A percentile compares a stretch with the other conserved stretches of the same genome.
Evolutionary conservation across 2,888 invertebrate species (phyloP).

Genomic region (Hermaeophaga mercurialis): DNA sequence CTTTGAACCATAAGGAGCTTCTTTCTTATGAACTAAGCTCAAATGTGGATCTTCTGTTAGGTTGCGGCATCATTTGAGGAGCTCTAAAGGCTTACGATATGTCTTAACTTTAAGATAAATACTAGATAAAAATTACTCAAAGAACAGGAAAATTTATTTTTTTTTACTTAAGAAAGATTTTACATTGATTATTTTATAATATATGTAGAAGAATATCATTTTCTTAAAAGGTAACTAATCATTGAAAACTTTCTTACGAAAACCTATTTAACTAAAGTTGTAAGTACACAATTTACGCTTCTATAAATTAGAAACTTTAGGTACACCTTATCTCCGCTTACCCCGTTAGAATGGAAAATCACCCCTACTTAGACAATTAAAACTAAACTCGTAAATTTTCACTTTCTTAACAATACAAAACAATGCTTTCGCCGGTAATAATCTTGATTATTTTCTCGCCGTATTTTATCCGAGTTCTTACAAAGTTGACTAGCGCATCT

Average conservation of each 20-base stretch:
- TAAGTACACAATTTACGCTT: neutral
- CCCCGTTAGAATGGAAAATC: constrained; percentile 28
- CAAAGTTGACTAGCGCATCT: constrained; percentile 34
- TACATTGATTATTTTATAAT: no score
- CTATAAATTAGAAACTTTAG: constrained; percentile 23
- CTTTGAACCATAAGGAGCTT: no score
- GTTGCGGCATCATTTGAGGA: no score
- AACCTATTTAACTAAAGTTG: neutral
- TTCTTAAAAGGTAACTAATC: no score
- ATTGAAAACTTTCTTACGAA: neutral
- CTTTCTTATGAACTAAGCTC: no score
- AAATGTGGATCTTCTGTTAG: no score
- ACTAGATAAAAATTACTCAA: no score
- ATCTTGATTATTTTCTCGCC: constrained; percentile 35
- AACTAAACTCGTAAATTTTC: constrained; percentile 37
- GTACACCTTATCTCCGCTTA: constrained; percentile 16
- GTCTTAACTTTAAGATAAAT: no score
- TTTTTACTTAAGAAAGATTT: no score
- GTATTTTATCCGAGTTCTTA: constrained; percentile 37
- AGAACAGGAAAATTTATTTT: no score
- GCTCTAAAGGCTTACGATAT: no score
- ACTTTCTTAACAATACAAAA: constrained; percentile 34
- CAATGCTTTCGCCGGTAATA: constrained; percentile 35
- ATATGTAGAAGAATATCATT: no score
- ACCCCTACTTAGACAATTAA: constrained; percentile 35